Evolutionary conservation across 2,113 vertebrate species (phyloP), one percentile per base, ranked within the genome.

Genomic region (Barbus barbus): DNA sequence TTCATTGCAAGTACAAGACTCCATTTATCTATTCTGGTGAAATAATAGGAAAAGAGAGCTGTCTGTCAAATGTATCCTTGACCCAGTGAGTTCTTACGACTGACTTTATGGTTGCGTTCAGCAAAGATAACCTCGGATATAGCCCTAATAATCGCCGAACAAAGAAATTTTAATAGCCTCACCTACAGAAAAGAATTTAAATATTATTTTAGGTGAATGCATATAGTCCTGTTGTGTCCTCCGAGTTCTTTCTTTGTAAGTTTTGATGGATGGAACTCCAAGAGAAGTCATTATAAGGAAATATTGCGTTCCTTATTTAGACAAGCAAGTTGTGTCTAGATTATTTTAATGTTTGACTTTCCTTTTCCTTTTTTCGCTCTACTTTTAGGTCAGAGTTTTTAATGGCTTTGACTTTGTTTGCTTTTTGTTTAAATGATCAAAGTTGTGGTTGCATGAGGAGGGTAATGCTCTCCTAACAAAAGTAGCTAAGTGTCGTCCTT

Each of bases 61-160:
- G 90, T 93, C 92, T 92, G 91, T 95, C 93, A 94, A 91, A 90
- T 91, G 92, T 92, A 92, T 92, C 91, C 90, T 92, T 93, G 92
- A 93, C 90, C 90, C 91, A 63, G 78, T 78, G 89, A 67, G 85
- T 90, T 90, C 91, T 91, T 92, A 91, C 89, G 90, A 89, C 81
- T 83, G 91, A 86, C 89, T 93, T 93, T 93, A 92, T 91, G 87
- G 89, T 67, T 88, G 67, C 87, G 90, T 90, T 87, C 77, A 56
- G 20, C 89, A 80, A 76, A 89, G 91, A 94, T 94, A 94, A 86
- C 83, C 77, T 84, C 74, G 46, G 83, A 75, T 36, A 75, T 28
- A 91, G 83, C 6, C 81, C 87, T 91, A 91, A 91, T 91, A 87
- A 87, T 86, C 90, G 86, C 83, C 84, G 60, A 87, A 88, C 83